phyloP scores from a whole-genome alignment of 2,797 vertebrate species.

The Callimico goeldii region DNA sequence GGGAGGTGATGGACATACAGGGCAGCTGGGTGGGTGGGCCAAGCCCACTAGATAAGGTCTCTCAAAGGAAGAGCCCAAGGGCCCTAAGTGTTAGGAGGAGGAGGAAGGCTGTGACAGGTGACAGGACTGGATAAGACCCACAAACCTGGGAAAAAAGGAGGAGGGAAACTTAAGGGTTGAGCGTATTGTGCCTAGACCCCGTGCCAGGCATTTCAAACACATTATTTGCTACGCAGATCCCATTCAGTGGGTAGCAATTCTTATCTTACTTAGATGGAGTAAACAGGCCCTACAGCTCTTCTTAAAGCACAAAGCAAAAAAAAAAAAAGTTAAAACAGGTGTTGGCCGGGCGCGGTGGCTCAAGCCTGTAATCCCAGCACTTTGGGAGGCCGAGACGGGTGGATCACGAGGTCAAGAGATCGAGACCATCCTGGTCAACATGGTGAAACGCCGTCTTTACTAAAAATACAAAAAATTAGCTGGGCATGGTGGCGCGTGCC shows the following conservation, averaged over 20 bases:
- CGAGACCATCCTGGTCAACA: too few relatives aligned
- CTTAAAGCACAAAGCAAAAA: too few relatives aligned
- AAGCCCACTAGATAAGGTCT: not conserved
- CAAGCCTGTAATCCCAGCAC: too few relatives aligned
- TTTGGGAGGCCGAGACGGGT: too few relatives aligned
- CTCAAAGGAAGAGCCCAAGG: constrained; percentile 11
- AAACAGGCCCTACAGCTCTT: not conserved
- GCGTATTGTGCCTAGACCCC: not conserved
- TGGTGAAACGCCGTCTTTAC: too few relatives aligned
- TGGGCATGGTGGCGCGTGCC: too few relatives aligned
- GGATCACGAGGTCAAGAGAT: too few relatives aligned
- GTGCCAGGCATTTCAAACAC: not conserved
- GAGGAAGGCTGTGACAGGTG: not conserved
- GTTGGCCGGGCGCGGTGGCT: too few relatives aligned
- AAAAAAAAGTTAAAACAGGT: not conserved
- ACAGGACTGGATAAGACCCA: not conserved
- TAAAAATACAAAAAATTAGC: too few relatives aligned
- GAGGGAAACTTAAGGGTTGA: not conserved
- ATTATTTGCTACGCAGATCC: not conserved
- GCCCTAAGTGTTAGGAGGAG: not conserved
- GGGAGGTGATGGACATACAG: constrained; percentile 17
- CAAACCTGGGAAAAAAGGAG: not conserved
- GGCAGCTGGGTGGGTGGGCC: constrained; percentile 26
- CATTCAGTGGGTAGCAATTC: not conserved
- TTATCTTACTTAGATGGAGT: not conserved